Conservation (phyloP, 2,797 vertebrate species). For the Triplophysa yarkandensis region DNA sequence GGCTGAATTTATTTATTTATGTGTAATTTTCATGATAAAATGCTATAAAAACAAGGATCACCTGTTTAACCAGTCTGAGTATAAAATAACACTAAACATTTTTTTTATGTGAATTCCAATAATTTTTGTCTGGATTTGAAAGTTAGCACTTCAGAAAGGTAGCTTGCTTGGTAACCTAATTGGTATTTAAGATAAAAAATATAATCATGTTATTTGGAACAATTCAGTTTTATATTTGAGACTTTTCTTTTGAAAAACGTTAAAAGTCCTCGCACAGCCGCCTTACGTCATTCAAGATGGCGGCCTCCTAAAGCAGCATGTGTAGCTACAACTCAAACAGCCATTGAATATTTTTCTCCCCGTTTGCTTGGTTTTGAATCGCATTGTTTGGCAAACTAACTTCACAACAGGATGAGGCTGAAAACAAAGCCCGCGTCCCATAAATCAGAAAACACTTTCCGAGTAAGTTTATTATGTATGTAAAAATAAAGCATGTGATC, state of each 20-base stretch:
- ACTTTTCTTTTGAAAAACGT: constrained; percentile 49
- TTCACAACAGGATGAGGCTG: constrained; percentile 81
- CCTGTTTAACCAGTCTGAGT: no score
- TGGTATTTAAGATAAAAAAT: no score
- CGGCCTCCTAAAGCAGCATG: constrained; percentile 72
- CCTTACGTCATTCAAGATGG: constrained; percentile 76
- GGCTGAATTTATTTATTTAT: no score
- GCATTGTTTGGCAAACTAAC: neutral
- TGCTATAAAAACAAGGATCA: no score
- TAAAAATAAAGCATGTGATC: neutral
- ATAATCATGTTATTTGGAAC: no score
- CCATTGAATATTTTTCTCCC: neutral
- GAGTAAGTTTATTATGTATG: constrained; percentile 78
- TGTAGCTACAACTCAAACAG: constrained; percentile 56
- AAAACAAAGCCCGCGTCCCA: constrained; percentile 88
- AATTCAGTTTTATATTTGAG: neutral
- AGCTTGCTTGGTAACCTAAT: no score
- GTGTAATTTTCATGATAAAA: no score
- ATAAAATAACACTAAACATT: no score
- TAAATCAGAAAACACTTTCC: constrained; percentile 89
- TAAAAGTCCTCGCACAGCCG: constrained; percentile 52
- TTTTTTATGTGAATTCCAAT: no score
- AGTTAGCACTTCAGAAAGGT: no score
- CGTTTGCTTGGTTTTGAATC: constrained; percentile 28
- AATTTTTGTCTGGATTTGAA: no score